A percentile compares a stretch with the other conserved stretches of the same genome.
Evolutionary conservation across 2,113 vertebrate genomes (phyloP).

Genomic region (Crotalus horridus): DNA sequence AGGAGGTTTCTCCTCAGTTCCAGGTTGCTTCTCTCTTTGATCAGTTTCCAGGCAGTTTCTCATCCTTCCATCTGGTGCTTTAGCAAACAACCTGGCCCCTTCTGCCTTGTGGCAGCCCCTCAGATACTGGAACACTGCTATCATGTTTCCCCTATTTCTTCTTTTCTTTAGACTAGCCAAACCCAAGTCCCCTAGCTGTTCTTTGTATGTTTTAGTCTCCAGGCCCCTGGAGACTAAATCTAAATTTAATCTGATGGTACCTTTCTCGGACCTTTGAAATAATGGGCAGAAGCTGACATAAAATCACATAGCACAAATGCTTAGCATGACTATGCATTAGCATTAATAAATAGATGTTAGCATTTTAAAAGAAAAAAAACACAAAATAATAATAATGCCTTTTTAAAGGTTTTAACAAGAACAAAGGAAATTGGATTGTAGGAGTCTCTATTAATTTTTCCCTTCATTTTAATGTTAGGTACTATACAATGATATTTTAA

Average conservation of each 20-base stretch:
- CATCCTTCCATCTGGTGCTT: too few species aligned
- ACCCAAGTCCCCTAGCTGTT: too few species aligned
- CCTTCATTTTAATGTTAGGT: background rate
- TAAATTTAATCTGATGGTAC: background rate
- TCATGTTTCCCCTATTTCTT: too few species aligned
- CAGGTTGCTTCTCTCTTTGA: too few species aligned
- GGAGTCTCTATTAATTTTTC: background rate
- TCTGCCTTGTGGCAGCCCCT: too few species aligned
- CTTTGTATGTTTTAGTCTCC: too few species aligned
- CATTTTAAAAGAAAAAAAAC: background rate
- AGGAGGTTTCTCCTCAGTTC: too few species aligned
- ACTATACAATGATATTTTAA: background rate
- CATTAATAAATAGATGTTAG: background rate
- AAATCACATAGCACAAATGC: background rate
- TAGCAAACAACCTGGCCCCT: too few species aligned
- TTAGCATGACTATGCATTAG: background rate
- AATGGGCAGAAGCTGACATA: background rate
- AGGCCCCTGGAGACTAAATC: too few species aligned
- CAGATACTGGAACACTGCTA: too few species aligned
- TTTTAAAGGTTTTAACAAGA: background rate
- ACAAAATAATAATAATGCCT: background rate
- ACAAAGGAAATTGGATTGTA: background rate
- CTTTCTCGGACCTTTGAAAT: background rate
- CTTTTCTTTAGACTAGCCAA: too few species aligned
- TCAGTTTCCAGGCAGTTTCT: too few species aligned